phyloP scores from a whole-genome alignment of 2,113 vertebrate species.

The Chunga burmeisteri region DNA sequence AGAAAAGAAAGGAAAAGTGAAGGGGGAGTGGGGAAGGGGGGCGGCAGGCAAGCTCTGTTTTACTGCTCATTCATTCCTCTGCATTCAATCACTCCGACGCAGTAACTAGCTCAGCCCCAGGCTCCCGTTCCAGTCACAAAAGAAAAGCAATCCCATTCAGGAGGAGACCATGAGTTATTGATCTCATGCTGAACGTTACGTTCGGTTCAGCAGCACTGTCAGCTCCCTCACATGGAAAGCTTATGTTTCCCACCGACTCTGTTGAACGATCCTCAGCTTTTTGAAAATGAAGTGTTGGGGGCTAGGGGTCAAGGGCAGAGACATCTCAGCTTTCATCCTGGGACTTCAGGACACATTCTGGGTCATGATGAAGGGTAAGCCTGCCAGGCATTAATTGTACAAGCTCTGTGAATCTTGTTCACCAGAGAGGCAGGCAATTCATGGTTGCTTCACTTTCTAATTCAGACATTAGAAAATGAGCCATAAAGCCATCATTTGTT shows the following conservation, averaged over 20 bases:
- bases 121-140: conserved; percentile 63
- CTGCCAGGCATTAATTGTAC: background rate
- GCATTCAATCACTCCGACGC: conserved; percentile 9
- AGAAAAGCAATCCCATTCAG: conserved; percentile 67
- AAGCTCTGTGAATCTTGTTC: background rate
- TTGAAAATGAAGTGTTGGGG: conserved; percentile 24
- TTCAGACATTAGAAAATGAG: conserved; percentile 27
- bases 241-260: conserved; percentile 56
- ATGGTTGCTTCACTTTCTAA: conserved; percentile 12
- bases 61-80: conserved; percentile 21
- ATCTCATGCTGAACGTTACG: conserved; percentile 55
- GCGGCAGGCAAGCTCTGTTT: background rate
- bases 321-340: conserved; percentile 42
- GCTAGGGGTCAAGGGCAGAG: conserved; percentile 35
- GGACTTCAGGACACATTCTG: background rate
- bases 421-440: background rate
- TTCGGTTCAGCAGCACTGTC: conserved; percentile 59
- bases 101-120: conserved; percentile 54
- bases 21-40: background rate
- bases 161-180: conserved; percentile 50
- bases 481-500: conserved; percentile 23
- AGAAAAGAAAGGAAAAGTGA: background rate
- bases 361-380: background rate
- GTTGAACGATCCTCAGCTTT: conserved; percentile 45
- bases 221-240: conserved; percentile 31